Evolutionary conservation across 2,888 invertebrate genomes (phyloP), one percentile per base, ranked within the genome.

Genomic region (Cataglyphis altisquamis): DNA sequence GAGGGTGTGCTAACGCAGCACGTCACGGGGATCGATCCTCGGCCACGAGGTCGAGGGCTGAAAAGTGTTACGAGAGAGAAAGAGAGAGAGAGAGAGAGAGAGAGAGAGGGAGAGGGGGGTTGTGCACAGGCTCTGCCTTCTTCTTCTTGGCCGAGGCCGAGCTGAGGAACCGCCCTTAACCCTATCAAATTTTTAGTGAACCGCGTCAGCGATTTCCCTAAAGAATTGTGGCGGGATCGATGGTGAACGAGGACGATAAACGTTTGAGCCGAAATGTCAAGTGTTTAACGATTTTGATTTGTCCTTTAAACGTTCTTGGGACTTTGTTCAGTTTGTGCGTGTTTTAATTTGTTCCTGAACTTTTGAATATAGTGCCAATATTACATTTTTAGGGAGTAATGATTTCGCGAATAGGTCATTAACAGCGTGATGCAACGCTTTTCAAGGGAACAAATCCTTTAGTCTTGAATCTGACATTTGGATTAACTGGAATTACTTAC

Each of bases 31-130:
- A 90, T 90, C 90, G 90, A 90, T 90, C 86, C 90, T 90, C 90
- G 84, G 87, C 87, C 90, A 90, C 90, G 90, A 90, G 90, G 90
- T 90, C 90, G 90, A 90, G 89, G 87, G 89, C 83, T 90, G 87
- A 82, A 90, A 90, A 90, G 90, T 90, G 87, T 90, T 90, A 90
- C 90, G 86, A 86, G 86, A 87, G 73, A 73, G 83, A 83, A 67
- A 84, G 73, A 48, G 73, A 84, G 85, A 60, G 68, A 36, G 52
- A 25, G 67, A 25, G 73, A 10, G 39, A 48, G 25, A 29, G 60
- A 18, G 62, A 32, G n/a, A 48, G 10, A 1, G 25, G 1, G 25
- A 25, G 10, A 25, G 25, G 1, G 25, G 1, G 25, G 39, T 68
- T 48, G 36, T 70, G 70, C 57, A 67, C 55, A 52, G 10, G n/a